These are phyloP conservation scores for Papilio polyxenes DNA, from an alignment of 1,140 invertebrate species.

Conservation along the genomic window DNA sequence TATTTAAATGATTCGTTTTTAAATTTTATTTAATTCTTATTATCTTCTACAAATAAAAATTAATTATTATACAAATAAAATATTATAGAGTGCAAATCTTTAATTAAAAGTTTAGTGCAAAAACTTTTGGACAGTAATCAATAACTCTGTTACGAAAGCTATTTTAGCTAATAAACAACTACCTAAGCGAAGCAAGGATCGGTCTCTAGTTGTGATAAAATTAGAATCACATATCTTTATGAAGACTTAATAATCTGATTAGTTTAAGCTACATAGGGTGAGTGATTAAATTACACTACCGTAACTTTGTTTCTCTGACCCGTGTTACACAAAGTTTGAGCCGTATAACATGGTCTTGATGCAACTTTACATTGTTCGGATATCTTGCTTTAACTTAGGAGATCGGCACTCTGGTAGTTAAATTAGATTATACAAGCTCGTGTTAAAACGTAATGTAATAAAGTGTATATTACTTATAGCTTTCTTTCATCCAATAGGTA, in stretches of 20 bases:
- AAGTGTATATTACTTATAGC: not conserved
- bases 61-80: too few species aligned
- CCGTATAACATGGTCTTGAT: slow-evolving; percentile 18
- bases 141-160: too few species aligned
- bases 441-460: not conserved
- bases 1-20: too few species aligned
- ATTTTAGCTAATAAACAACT: too few species aligned
- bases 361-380: slow-evolving; percentile 26
- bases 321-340: slow-evolving; percentile 6
- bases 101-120: too few species aligned
- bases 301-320: slow-evolving; percentile 21
- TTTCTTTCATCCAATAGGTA: too few species aligned
- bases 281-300: slow-evolving; percentile 16
- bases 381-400: slow-evolving; percentile 11
- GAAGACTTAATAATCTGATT: not conserved
- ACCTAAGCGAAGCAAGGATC: too few species aligned
- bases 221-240: not conserved
- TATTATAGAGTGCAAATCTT: too few species aligned
- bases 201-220: not conserved
- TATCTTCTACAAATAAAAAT: too few species aligned
- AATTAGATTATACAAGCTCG: not conserved
- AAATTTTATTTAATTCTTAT: too few species aligned
- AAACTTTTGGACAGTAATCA: too few species aligned
- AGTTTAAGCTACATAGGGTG: not conserved
- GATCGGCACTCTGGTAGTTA: not conserved